Evolutionary conservation across 2,797 vertebrate genomes (phyloP), one percentile per base, ranked within the genome.

Genomic region (Pachyuromys duprasi): DNA sequence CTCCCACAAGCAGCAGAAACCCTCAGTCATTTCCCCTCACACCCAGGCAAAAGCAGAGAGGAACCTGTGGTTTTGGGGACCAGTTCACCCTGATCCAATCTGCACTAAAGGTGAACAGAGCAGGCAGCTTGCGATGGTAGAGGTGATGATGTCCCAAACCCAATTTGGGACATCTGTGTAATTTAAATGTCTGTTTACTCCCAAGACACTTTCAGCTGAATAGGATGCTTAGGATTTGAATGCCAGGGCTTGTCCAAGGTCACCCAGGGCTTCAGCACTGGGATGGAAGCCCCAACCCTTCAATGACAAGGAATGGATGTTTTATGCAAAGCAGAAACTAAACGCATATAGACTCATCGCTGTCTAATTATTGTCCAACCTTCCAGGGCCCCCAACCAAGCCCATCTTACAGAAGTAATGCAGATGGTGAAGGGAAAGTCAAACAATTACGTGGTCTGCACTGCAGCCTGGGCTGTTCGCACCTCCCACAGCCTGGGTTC

Each of bases 111-210:
- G 79, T 92, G 67, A 91, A 82, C 13, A 75, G 33, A 78, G 12
- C 65, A 90, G 84, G 39, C 72, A 80, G 75, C 80, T 49, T 80
- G 80, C 74, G 24, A 62, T 91, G 83, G 63, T 62, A 89, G 87
- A 57, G 74, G 55, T 42, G 80, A 94, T 18, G 74, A 90, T 0
- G 11, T 79, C 18, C 89, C 94, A 95, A 96, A 96, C 93, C 79
- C 89, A 96, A 86, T 91, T 95, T 90, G 86, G 60, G 57, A 88
- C 63, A 86, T 96, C 84, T 76, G 45, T 86, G 36, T 96, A 84
- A 95, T 98, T 97, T 90, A 86, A 90, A 94, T 87, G 88, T 94
- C 86, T 91, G 86, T 91, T 96, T 97, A 97, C 95, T 94, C 83
- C 94, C 89, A 89, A 91, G 42, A 63, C 63, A 91, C 89, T 96